Evolutionary conservation across 2,888 invertebrate genomes (phyloP), one percentile per base, ranked within the genome.

Genomic region (Creontiades dilutus): DNA sequence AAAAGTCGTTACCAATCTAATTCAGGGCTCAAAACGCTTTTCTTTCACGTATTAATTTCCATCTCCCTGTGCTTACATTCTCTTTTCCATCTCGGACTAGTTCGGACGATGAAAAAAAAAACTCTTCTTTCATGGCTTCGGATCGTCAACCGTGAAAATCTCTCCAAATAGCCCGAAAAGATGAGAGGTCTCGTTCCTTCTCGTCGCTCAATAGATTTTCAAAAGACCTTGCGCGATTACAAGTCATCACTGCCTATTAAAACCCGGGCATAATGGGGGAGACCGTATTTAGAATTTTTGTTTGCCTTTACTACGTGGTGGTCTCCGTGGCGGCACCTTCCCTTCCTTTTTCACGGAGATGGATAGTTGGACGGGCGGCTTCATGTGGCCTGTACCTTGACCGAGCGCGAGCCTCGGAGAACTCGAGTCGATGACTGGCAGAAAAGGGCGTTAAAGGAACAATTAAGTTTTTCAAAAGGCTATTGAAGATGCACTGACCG

Each of bases 1-100:
- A 55, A 57, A 86, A 68, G 86, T 86, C 86, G 86, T 86, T 86
- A 86, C 76, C 86, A 86, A 86, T 86, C 86, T 86, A 86, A 86
- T 86, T 86, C 86, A 75, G 47, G 75, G 47, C 46, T 76, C 48
- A 68, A 86, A 86, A 86, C 86, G 86, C 68, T 86, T 75, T 86
- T 86, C 86, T 86, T 86, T 86, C 86, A 86, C 86, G 75, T 75
- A 75, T 75, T 86, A 86, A 86, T 86, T 86, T 48, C 61, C 61
- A 61, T 86, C 47, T 68, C 19, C 86, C 78, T 47, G 37, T 47
- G 16, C 76, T 68, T 47, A 68, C 47, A 46, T 78, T 47, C 78
- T 46, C 78, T n/a, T 78, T 16, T 78, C 47, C 47, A 46, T 46
- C 78, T 46, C 19, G n/a, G 4, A 19, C 47, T 37, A 46, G 46